phyloP scores from a whole-genome alignment of 2,888 invertebrate genomes.

The Limnephilus lunatus region DNA sequence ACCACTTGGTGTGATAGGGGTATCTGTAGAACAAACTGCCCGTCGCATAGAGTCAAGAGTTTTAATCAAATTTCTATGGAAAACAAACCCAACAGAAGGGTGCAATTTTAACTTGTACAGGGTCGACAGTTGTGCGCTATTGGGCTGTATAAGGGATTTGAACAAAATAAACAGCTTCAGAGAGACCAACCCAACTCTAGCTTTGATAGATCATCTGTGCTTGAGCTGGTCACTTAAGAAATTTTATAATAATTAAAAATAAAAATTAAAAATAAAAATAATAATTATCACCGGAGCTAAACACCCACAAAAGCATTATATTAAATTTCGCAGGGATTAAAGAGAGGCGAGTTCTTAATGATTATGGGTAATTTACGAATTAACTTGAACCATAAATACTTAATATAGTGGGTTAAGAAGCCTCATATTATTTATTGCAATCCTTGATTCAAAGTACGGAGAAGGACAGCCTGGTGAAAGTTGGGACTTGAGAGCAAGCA shows the following conservation, averaged over 20 bases:
- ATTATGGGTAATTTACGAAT: neutral
- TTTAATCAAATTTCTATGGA: neutral
- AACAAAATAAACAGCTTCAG: neutral
- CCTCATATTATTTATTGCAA: neutral
- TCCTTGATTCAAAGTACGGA: neutral
- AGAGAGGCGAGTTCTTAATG: neutral
- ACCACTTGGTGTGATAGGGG: too few species aligned
- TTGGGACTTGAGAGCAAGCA: neutral
- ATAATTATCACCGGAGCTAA: neutral
- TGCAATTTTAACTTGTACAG: neutral
- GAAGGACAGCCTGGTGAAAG: constrained; percentile 11
- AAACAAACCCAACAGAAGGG: neutral
- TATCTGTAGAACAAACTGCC: too few species aligned
- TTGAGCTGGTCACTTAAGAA: neutral
- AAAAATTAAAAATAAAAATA: neutral
- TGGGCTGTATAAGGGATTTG: neutral
- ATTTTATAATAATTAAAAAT: neutral
- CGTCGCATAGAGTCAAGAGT: neutral
- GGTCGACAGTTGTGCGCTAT: neutral
- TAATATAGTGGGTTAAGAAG: neutral
- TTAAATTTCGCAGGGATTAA: neutral
- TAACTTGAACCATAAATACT: neutral
- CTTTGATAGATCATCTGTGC: neutral
- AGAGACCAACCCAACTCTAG: neutral
- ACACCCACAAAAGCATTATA: neutral